Evolutionary conservation across 2,797 vertebrate genomes (phyloP), one percentile per base, ranked within the genome.

Genomic region (Carapus acus): DNA sequence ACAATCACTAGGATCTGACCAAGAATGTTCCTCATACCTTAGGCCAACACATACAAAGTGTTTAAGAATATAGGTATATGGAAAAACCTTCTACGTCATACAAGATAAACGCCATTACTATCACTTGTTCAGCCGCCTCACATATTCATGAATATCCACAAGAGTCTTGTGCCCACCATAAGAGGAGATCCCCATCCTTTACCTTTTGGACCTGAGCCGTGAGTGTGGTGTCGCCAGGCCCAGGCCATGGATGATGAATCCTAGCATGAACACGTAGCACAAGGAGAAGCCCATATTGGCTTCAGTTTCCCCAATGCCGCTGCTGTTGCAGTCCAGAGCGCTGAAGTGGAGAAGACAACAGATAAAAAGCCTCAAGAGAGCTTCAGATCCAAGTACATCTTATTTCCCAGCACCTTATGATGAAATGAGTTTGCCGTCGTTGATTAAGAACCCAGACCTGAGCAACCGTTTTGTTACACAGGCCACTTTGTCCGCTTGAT

Each of bases 151-250:
- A n/a, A n/a, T n/a, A n/a, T 15, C 22, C 16, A 67, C 18, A n/a
- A 4, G 1, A 43, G 11, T 39, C 13, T 21, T 20, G 42, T 17
- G n/a, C n/a, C n/a, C 5, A 31, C 37, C 16, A 23, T 2, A 37
- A 22, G 17, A 22, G 43, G 3, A 15, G 6, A 29, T n/a, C 29
- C 14, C 19, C 7, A 3, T 16, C 2, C 7, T 18, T 22, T 78
- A 96, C 94, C 93, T 92, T 79, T 90, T 90, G 38, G 88, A 87
- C 67, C 86, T 77, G 36, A 87, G 61, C 33, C 90, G 82, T 4
- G 87, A 74, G 58, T 72, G 84, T 67, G 83, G 85, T 75, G 82
- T 50, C 43, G 65, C 85, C 81, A 73, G 49, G 58, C 90, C 83
- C 77, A 84, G 70, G 81, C 87, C 85, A 43, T 85, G 87, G 74